Percentiles rank a stretch among this genome's conserved stretches.
Evolutionary conservation across 2,113 vertebrate species (phyloP).

Genomic region (Tauraco erythrolophus): DNA sequence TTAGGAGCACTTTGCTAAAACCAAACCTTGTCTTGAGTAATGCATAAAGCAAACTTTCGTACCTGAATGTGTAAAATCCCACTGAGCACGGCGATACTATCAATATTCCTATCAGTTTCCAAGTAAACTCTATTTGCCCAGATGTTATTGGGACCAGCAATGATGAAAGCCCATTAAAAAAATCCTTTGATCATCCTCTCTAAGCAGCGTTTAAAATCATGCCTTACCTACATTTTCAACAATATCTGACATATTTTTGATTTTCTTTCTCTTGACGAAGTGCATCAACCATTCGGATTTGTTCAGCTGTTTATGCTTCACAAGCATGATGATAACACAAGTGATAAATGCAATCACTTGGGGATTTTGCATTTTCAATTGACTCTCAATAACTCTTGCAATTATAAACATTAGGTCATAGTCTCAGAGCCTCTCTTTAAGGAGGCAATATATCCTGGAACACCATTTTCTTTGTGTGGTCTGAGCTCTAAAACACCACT

Average conservation of each 20-base stretch:
- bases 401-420: constrained; percentile 67
- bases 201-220: constrained; percentile 17
- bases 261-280: background rate
- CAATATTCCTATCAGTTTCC: background rate
- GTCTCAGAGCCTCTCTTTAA: constrained; percentile 31
- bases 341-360: constrained; percentile 47
- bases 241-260: background rate
- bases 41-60: background rate
- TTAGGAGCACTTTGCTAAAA: background rate
- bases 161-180: constrained; percentile 21
- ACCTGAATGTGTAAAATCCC: background rate
- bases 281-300: background rate
- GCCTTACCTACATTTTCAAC: background rate
- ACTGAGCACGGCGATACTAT: background rate
- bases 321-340: constrained; percentile 36
- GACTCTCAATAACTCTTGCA: constrained; percentile 39
- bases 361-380: constrained; percentile 38
- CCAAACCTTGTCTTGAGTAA: background rate
- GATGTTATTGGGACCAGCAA: background rate
- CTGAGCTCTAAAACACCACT: constrained; percentile 33
- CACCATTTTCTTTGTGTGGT: constrained; percentile 54
- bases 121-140: background rate
- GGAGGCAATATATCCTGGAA: constrained; percentile 35
- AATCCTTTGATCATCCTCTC: constrained; percentile 14
- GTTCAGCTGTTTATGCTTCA: constrained; percentile 31